Evolutionary conservation across 2,797 vertebrate genomes (phyloP).

Genomic region (Phalanger gymnotis): DNA sequence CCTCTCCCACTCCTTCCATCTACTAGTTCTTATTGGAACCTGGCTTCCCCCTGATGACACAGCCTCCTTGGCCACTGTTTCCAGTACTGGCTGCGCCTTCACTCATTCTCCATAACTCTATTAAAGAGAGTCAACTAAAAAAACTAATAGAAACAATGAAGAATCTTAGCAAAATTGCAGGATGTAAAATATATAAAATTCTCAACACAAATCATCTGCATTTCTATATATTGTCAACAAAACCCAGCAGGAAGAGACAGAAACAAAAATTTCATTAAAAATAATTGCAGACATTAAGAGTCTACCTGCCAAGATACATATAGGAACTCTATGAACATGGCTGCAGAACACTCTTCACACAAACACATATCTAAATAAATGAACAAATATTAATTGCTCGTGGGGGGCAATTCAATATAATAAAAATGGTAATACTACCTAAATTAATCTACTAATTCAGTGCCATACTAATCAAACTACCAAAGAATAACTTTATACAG

Average conservation of each 20-base stretch:
- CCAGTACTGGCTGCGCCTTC: background rate
- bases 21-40: background rate
- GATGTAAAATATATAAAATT: background rate
- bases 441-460: background rate
- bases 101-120: background rate
- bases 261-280: background rate
- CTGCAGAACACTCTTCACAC: background rate
- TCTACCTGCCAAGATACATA: background rate
- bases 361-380: background rate
- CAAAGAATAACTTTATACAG: background rate
- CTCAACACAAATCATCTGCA: background rate
- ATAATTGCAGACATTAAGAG: background rate
- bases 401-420: background rate
- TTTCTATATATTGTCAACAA: background rate
- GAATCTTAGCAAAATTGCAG: background rate
- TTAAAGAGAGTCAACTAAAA: background rate
- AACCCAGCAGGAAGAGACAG: background rate
- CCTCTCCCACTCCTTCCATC: background rate
- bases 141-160: background rate
- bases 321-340: background rate
- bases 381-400: background rate
- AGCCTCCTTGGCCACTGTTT: background rate
- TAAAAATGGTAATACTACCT: too few species aligned
- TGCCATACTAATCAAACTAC: background rate
- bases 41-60: background rate